phyloP scores from a whole-genome alignment of 2,888 invertebrate genomes.

The Elmis aenea region DNA sequence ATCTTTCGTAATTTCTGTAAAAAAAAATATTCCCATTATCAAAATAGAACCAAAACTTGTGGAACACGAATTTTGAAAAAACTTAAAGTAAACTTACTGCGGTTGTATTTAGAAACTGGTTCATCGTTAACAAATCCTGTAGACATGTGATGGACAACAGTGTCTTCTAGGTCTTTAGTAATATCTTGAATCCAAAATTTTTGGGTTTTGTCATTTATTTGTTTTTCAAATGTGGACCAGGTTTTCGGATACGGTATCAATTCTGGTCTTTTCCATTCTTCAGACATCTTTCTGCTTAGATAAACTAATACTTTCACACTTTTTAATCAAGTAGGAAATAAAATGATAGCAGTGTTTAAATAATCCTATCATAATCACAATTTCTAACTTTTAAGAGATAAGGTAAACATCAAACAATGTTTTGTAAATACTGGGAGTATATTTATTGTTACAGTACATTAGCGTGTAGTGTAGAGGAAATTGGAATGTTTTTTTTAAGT shows the following conservation, averaged over 20 bases:
- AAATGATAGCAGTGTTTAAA: too few species aligned
- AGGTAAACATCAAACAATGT: too few species aligned
- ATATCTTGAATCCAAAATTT: background rate
- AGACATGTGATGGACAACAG: background rate
- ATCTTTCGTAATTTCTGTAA: background rate
- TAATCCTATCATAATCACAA: too few species aligned
- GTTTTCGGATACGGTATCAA: background rate
- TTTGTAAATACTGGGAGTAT: too few species aligned
- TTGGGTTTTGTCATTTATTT: background rate
- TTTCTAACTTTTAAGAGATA: too few species aligned
- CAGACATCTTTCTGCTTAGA: background rate
- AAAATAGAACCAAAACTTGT: background rate
- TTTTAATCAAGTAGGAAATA: too few species aligned
- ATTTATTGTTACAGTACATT: too few species aligned
- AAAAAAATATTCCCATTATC: too few species aligned
- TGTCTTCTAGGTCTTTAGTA: background rate
- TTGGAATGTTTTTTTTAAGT: too few species aligned
- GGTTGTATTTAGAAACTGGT: too few species aligned
- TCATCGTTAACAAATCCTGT: background rate
- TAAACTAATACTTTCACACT: too few species aligned
- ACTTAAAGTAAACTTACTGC: background rate
- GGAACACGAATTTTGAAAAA: background rate
- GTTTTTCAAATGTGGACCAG: background rate
- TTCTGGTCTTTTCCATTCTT: background rate
- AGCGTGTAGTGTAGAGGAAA: too few species aligned